These are phyloP conservation scores for Augiades crinisus DNA, from an alignment of 2,888 invertebrate genomes.

Conservation along the genomic window DNA sequence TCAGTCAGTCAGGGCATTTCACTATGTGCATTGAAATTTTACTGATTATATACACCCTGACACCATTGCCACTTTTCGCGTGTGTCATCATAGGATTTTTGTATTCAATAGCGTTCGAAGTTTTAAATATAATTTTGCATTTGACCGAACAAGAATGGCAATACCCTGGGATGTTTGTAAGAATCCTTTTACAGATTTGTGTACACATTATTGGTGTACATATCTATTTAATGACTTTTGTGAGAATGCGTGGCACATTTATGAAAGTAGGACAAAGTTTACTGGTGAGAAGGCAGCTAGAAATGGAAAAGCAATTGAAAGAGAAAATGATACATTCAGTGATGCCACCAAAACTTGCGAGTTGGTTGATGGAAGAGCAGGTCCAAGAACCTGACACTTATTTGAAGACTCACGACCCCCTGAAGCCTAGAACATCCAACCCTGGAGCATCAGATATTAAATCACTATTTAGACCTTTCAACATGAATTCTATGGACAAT, in stretches of 20 bases:
- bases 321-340: slow-evolving; percentile 99
- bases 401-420: slow-evolving; percentile 68
- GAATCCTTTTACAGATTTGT: slow-evolving; percentile 91
- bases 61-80: slow-evolving; percentile 94
- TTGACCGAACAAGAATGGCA: slow-evolving; percentile 75
- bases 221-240: slow-evolving; percentile 95
- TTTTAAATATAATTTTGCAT: slow-evolving; percentile 82
- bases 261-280: slow-evolving; percentile 98
- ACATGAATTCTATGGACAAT: slow-evolving; percentile 98
- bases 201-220: slow-evolving; percentile 96
- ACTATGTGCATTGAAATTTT: slow-evolving; percentile 93
- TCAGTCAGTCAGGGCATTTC: slow-evolving; percentile 91
- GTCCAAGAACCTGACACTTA: slow-evolving; percentile 81
- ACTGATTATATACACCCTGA: slow-evolving; percentile 94
- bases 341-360: slow-evolving; percentile 97
- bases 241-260: slow-evolving; percentile 96
- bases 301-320: slow-evolving; percentile 96
- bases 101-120: slow-evolving; percentile 94
- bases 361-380: slow-evolving; percentile 90
- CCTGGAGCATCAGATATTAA: slow-evolving; percentile 85
- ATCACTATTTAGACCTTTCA: slow-evolving; percentile 95
- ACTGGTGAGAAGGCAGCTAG: slow-evolving; percentile 92
- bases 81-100: slow-evolving; percentile 89
- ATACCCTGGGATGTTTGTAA: slow-evolving; percentile 83
- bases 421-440: slow-evolving; percentile 74